Percentiles rank a stretch among this genome's conserved stretches.
These are phyloP conservation scores for Dryococelus australis DNA, from an alignment of 2,888 invertebrate species.

Conservation along the genomic window DNA sequence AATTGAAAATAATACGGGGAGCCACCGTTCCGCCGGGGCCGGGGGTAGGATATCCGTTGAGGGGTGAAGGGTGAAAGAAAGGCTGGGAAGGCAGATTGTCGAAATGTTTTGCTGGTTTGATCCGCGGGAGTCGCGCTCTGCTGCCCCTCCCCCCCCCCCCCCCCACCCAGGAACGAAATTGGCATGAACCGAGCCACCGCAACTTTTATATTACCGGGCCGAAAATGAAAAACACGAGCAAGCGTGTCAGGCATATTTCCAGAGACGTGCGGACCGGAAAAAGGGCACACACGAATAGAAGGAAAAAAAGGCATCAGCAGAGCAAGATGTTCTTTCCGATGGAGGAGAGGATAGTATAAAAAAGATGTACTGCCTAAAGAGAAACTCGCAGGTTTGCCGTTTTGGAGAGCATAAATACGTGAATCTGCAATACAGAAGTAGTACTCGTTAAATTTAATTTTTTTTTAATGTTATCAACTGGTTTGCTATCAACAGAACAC, in stretches of 20 bases:
- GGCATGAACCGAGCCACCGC: not conserved
- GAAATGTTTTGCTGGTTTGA: constrained; percentile 9
- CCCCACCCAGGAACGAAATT: not conserved
- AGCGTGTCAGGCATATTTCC: not conserved
- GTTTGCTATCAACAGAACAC: too few species aligned
- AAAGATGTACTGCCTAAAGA: too few species aligned
- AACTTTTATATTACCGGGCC: not conserved
- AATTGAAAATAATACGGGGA: not conserved
- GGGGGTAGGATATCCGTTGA: not conserved
- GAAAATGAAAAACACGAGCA: not conserved
- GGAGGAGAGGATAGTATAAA: not conserved
- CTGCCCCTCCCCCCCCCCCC: not conserved
- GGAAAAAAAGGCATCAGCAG: not conserved
- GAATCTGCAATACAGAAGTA: too few species aligned
- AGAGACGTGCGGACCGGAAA: not conserved
- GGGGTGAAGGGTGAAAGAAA: not conserved
- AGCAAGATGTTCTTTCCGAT: not conserved
- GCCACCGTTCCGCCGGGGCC: not conserved
- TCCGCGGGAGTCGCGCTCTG: not conserved
- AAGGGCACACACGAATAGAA: not conserved
- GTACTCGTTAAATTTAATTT: too few species aligned
- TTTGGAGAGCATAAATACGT: too few species aligned
- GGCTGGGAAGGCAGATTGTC: not conserved
- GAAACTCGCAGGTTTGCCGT: too few species aligned
- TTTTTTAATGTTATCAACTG: too few species aligned